phyloP scores from a whole-genome alignment of 2,797 vertebrate species.

The Hylomyscus alleni region DNA sequence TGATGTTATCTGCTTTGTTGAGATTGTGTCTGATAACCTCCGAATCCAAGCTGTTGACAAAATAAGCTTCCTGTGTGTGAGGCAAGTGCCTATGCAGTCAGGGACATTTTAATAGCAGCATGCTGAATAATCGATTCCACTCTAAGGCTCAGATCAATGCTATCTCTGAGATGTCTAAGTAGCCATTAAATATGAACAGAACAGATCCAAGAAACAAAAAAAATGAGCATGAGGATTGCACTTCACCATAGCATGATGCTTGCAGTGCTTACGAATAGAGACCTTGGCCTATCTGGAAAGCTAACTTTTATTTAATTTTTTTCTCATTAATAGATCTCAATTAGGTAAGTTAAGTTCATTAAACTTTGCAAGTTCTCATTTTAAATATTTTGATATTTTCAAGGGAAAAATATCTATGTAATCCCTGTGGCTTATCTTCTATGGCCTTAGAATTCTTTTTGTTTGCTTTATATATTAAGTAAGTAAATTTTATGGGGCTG shows the following conservation, averaged over 20 bases:
- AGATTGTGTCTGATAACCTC: conserved; percentile 78
- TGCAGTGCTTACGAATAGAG: conserved; percentile 52
- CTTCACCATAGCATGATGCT: not conserved
- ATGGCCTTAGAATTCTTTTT: not conserved
- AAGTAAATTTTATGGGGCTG: not conserved
- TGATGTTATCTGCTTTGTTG: conserved; percentile 74
- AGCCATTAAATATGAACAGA: conserved; percentile 78
- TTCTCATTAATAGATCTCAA: conserved; percentile 36
- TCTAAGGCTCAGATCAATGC: conserved; percentile 77
- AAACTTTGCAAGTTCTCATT: not conserved
- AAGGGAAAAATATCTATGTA: not conserved
- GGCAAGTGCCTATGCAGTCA: conserved; percentile 69
- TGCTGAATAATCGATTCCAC: conserved; percentile 81
- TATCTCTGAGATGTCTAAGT: conserved; percentile 78
- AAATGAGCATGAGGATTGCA: conserved; percentile 52
- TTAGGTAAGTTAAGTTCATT: conserved; percentile 48
- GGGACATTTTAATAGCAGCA: conserved; percentile 83
- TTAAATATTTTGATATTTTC: conserved; percentile 27
- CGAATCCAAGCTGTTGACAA: conserved; percentile 77
- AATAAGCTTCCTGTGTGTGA: conserved; percentile 77
- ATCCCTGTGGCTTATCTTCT: not conserved
- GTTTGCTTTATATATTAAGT: not conserved
- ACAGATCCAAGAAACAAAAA: conserved; percentile 70
- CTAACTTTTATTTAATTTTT: not conserved
- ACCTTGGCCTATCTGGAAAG: not conserved